Evolutionary conservation across 2,888 invertebrate genomes (phyloP).

Genomic region (Volucella inflata): DNA sequence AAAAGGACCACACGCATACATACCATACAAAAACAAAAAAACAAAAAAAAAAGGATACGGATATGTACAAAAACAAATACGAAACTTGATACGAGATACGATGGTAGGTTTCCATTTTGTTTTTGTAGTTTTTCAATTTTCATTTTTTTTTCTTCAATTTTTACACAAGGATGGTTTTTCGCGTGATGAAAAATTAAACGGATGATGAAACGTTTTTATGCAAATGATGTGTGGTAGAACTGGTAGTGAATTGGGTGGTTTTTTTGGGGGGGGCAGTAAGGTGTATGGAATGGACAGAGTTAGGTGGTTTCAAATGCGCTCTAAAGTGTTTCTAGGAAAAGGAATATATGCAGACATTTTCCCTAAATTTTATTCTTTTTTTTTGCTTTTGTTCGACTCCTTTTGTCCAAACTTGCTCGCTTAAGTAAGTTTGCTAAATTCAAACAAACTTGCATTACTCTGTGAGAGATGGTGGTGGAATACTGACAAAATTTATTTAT

Average conservation of each 20-base stretch:
- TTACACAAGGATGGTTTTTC: slow-evolving; percentile 75
- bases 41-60: not conserved
- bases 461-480: slow-evolving; percentile 31
- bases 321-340: slow-evolving; percentile 29
- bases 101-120: slow-evolving; percentile 25
- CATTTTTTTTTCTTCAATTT: slow-evolving; percentile 38
- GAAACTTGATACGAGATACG: slow-evolving; percentile 36
- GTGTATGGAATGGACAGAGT: slow-evolving; percentile 3
- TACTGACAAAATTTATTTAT: slow-evolving; percentile 6
- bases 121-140: slow-evolving; percentile 19
- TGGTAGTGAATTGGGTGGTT: slow-evolving; percentile 24
- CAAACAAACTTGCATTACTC: slow-evolving; percentile 39
- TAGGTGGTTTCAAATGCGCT: slow-evolving; percentile 36
- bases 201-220: slow-evolving; percentile 65
- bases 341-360: no score
- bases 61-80: slow-evolving; percentile 7
- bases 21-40: slow-evolving; percentile 41
- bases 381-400: slow-evolving; percentile 10
- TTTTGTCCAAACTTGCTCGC: slow-evolving; percentile 45
- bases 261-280: slow-evolving; percentile 34
- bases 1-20: slow-evolving; percentile 69
- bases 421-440: slow-evolving; percentile 33
- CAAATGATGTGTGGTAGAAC: slow-evolving; percentile 58
- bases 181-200: slow-evolving; percentile 74
- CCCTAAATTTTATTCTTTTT: not conserved